Evolutionary conservation across 1,140 invertebrate genomes (phyloP), one percentile per base, ranked within the genome.

Genomic region (Bactericera cockerelli): DNA sequence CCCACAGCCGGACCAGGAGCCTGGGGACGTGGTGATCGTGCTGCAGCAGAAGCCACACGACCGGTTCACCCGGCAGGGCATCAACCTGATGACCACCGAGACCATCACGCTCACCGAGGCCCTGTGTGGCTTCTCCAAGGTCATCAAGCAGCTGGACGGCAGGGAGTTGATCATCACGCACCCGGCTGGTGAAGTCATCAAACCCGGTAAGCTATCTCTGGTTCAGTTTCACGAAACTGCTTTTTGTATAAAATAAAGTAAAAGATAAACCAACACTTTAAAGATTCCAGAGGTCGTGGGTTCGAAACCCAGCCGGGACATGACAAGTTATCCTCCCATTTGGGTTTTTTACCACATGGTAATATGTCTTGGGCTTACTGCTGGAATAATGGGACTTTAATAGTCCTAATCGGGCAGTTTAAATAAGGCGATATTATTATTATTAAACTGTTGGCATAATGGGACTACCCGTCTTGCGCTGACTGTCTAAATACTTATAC

Each of bases 1-100:
- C 28, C 22, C n/a, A 19, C 79, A 86, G 68, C 87, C 90, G 54
- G 86, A 84, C 62, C 74, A 88, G 31, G 79, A 87, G 59, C 80
- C 86, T 38, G 89, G 90, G 14, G 89, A 97, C 75, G 83, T 96
- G 58, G 81, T 94, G 57, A 89, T 95, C 64, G 79, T 95, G 16
- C 71, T 97, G 19, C 84, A 92, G 65, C 84, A 92, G 69, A 82
- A 87, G 70, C 77, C 81, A 10, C 91, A 97, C 72, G 70, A 78
- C 39, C 63, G 75, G 25, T 96, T 93, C 71, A 78, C 82, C 69
- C 77, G 93, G 56, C 76, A 75, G 60, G 81, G 80, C 49, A 77
- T 81, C 67, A 84, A 96, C 74, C 76, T 97, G 13, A 72, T 85
- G 53, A 82, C 90, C 73, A 79, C 76, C 39, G 79, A 82, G 64